These are phyloP conservation scores for Malurus melanocephalus DNA, from an alignment of 2,113 vertebrate genomes.

Conservation along the genomic window DNA sequence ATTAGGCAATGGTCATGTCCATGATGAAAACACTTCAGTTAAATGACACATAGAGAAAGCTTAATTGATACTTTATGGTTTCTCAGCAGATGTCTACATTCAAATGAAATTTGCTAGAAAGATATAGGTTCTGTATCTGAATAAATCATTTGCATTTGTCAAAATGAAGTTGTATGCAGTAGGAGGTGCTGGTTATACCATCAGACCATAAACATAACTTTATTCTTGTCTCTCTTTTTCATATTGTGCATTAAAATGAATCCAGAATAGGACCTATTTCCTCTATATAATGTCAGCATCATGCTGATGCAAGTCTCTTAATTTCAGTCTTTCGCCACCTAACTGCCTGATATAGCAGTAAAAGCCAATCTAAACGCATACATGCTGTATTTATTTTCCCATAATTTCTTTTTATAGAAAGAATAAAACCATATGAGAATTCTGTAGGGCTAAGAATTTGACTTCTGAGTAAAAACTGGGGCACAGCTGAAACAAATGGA, in stretches of 20 bases:
- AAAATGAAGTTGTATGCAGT: background rate
- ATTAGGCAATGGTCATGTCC: conserved; percentile 44
- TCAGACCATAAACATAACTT: conserved; percentile 15
- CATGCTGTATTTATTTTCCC: background rate
- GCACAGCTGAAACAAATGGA: background rate
- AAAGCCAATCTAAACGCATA: background rate
- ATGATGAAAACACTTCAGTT: conserved; percentile 48
- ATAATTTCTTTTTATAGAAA: background rate
- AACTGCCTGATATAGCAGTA: background rate
- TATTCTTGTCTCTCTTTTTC: conserved; percentile 7
- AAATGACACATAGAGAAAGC: conserved; percentile 46
- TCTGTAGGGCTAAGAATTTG: background rate
- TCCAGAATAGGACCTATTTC: background rate
- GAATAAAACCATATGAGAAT: background rate
- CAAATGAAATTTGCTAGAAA: conserved; percentile 30
- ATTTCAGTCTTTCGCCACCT: conserved; percentile 3
- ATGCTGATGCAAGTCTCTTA: background rate
- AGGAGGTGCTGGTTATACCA: conserved; percentile 13
- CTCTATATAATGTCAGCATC: background rate
- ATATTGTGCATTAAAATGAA: background rate
- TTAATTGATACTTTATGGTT: conserved; percentile 50
- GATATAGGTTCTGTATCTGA: conserved; percentile 8
- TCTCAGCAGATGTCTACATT: conserved; percentile 48
- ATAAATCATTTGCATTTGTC: conserved; percentile 30
- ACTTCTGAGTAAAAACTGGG: background rate